Percentiles rank a stretch among this genome's conserved stretches.
Evolutionary conservation across 1,140 invertebrate species (phyloP).

Genomic region (Drosophila eugracilis): DNA sequence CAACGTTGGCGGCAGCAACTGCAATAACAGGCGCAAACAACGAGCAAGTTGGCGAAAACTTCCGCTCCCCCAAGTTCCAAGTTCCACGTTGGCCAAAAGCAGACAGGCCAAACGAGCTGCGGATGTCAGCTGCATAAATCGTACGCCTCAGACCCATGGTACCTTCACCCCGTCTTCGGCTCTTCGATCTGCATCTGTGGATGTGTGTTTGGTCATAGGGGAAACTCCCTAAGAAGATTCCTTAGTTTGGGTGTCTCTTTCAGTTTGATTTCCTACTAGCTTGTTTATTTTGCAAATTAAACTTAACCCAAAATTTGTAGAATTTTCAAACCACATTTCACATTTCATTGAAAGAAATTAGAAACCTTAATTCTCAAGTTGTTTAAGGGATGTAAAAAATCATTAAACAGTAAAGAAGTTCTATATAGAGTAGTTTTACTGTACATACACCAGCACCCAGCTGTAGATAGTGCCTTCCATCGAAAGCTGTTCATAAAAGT

Average conservation of each 20-base stretch:
- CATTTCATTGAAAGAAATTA: too few species aligned
- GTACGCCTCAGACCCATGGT: constrained; percentile 33
- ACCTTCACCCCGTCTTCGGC: constrained; percentile 21
- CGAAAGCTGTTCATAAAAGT: constrained; percentile 72
- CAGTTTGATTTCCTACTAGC: background rate
- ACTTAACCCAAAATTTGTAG: background rate
- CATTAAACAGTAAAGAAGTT: background rate
- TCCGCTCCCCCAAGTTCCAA: constrained; percentile 52
- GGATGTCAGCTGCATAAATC: constrained; percentile 82
- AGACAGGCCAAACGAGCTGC: constrained; percentile 65
- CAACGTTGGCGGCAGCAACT: constrained; percentile 10
- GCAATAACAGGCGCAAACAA: constrained; percentile 43
- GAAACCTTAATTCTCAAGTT: too few species aligned
- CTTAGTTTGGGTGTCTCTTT: too few species aligned
- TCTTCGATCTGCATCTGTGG: constrained; percentile 26
- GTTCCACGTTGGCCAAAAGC: constrained; percentile 37
- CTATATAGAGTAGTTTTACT: background rate
- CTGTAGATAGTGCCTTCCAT: constrained; percentile 34
- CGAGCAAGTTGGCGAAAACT: constrained; percentile 59
- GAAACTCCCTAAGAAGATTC: background rate
- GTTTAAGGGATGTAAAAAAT: too few species aligned
- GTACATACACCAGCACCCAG: constrained; percentile 1
- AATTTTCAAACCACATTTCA: background rate
- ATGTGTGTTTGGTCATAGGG: constrained; percentile 22
- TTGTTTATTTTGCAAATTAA: background rate